phyloP scores from a whole-genome alignment of 2,888 invertebrate genomes.

The Nematopogon swammerdamellus region DNA sequence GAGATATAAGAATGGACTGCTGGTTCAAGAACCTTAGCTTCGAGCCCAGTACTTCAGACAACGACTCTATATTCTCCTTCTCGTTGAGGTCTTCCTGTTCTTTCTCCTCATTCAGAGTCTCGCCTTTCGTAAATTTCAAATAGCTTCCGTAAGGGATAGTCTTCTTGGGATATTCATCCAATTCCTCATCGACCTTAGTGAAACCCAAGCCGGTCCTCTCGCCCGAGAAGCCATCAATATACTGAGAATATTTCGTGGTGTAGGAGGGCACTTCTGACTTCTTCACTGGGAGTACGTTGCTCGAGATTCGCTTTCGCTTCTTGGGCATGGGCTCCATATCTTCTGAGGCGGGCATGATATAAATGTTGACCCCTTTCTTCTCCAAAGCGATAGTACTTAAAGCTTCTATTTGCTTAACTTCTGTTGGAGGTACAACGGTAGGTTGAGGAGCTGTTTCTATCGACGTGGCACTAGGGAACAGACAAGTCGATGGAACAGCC shows the following conservation, averaged over 20 bases:
- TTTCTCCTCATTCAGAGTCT: conserved; percentile 40
- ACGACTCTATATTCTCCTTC: conserved; percentile 6
- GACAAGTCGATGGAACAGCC: conserved; percentile 2
- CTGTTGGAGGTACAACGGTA: conserved; percentile 4
- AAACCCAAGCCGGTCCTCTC: conserved; percentile 50
- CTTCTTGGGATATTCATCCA: conserved; percentile 24
- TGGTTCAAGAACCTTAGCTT: conserved; percentile 52
- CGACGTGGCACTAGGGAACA: conserved; percentile 21
- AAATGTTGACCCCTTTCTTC: conserved; percentile 36
- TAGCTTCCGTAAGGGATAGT: conserved; percentile 35
- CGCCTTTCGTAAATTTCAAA: conserved; percentile 50
- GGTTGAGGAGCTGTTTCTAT: conserved; percentile 15
- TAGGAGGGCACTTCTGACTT: conserved; percentile 30
- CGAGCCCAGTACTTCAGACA: conserved; percentile 42
- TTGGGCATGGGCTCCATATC: conserved; percentile 22
- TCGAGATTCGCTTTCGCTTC: conserved; percentile 43
- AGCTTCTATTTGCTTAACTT: conserved; percentile 13
- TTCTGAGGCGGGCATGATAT: conserved; percentile 27
- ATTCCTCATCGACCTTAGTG: conserved; percentile 19
- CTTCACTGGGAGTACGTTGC: conserved; percentile 35
- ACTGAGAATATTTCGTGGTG: conserved; percentile 45
- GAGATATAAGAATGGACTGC: conserved; percentile 40
- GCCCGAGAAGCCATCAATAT: conserved; percentile 40
- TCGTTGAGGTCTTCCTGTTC: conserved; percentile 23
- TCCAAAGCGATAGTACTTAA: conserved; percentile 16